phyloP scores from a whole-genome alignment of 1,140 invertebrate species.

The Zaprionus kolodkinae region DNA sequence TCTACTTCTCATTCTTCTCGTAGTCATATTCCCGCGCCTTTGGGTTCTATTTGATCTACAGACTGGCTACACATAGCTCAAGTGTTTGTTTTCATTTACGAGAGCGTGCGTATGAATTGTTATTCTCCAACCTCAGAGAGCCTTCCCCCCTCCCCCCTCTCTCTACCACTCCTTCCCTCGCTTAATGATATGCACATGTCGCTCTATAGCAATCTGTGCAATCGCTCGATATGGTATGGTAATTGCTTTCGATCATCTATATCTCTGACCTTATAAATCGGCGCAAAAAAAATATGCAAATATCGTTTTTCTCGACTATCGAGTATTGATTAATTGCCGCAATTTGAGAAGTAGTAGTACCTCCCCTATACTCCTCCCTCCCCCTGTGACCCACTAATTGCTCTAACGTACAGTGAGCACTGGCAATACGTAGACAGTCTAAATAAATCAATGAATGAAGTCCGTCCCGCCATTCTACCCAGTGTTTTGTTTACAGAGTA shows the following conservation, averaged over 20 bases:
- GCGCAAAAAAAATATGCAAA: slow-evolving; percentile 14
- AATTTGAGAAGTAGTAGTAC: not conserved
- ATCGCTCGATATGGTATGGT: slow-evolving; percentile 7
- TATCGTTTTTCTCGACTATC: not conserved
- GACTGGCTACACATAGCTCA: slow-evolving; percentile 24
- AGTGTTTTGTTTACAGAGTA: slow-evolving; percentile 7
- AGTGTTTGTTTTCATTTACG: slow-evolving; percentile 64
- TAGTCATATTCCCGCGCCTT: slow-evolving; percentile 3
- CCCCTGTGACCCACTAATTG: not conserved
- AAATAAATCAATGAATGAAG: not conserved
- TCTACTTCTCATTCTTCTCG: not conserved
- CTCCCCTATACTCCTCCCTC: not conserved
- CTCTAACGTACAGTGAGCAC: not conserved
- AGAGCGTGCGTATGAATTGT: slow-evolving; percentile 49
- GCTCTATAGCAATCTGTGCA: slow-evolving; percentile 48
- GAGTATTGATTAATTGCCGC: slow-evolving; percentile 1
- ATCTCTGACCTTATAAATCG: not conserved
- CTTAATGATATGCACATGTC: slow-evolving; percentile 48
- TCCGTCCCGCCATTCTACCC: not conserved
- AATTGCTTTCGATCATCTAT: slow-evolving; percentile 38
- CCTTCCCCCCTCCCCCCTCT: not conserved
- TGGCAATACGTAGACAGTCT: no score
- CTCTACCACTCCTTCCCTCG: not conserved
- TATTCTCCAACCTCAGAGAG: slow-evolving; percentile 6
- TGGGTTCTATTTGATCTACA: slow-evolving; percentile 16